These are phyloP conservation scores for Cephus nigrinus DNA, from an alignment of 2,888 invertebrate genomes.

Conservation along the genomic window DNA sequence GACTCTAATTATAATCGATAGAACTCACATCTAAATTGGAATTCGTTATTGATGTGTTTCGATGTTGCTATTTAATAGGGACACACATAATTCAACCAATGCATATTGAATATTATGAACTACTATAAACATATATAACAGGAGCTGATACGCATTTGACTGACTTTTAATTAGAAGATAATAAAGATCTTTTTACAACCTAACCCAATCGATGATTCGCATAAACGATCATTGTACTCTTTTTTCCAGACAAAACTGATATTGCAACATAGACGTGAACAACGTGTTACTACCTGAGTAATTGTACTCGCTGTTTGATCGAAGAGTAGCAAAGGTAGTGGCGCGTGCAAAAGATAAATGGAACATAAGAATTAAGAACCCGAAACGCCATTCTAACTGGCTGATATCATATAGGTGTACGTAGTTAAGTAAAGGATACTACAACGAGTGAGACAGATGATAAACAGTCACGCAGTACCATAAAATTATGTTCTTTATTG, in stretches of 20 bases:
- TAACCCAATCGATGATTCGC: not conserved
- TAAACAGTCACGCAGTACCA: not conserved
- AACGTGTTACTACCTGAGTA: not conserved
- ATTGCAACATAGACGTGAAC: not conserved
- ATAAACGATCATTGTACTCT: not conserved
- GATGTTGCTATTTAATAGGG: not conserved
- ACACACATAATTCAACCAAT: not conserved
- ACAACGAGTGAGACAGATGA: not conserved
- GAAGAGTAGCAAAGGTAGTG: not conserved
- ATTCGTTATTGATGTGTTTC: not conserved
- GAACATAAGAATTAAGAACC: not conserved
- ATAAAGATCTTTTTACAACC: not conserved
- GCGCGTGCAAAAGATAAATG: not conserved
- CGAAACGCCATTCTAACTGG: not conserved
- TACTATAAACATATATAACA: too few species aligned
- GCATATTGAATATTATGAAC: not conserved
- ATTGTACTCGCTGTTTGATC: not conserved
- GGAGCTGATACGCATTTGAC: not conserved
- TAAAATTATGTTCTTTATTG: conserved; percentile 55
- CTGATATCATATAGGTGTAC: not conserved
- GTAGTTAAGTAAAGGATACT: not conserved
- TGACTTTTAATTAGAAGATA: not conserved
- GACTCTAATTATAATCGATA: not conserved
- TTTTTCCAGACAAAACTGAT: not conserved
- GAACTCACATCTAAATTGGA: not conserved